These are phyloP conservation scores for Notothenia rossii DNA, from an alignment of 2,113 vertebrate species.

Conservation along the genomic window DNA sequence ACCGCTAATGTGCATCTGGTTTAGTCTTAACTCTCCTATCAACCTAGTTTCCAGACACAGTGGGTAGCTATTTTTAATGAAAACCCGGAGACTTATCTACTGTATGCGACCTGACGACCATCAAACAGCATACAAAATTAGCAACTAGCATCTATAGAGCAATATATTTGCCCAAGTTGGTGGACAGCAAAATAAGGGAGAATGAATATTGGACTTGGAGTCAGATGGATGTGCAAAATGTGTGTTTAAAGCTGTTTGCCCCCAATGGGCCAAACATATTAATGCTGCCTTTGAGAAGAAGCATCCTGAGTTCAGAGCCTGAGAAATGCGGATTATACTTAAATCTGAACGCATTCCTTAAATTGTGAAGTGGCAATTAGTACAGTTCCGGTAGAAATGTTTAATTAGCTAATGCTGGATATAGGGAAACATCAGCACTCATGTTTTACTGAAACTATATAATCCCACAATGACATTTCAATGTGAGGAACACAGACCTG, in stretches of 20 bases:
- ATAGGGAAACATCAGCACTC: not conserved
- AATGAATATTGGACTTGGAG: not conserved
- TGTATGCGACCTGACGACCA: not conserved
- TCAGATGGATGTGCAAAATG: not conserved
- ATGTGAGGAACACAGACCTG: not conserved
- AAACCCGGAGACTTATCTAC: not conserved
- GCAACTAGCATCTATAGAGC: not conserved
- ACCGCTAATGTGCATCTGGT: not conserved
- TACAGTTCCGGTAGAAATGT: not conserved
- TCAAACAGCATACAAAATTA: not conserved
- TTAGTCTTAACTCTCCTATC: not conserved
- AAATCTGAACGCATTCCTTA: not conserved
- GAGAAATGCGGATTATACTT: not conserved
- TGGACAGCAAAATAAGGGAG: not conserved
- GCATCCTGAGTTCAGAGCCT: not conserved
- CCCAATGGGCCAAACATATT: not conserved
- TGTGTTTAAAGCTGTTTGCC: not conserved
- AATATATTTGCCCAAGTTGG: not conserved
- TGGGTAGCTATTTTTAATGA: not conserved
- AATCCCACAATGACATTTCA: not conserved
- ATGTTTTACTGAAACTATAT: not conserved
- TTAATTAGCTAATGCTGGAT: not conserved
- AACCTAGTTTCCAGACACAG: not conserved
- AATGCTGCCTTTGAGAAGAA: not conserved
- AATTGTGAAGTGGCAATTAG: not conserved